Evolutionary conservation across 2,797 vertebrate species (phyloP).

Genomic region (Eulemur albifrons): DNA sequence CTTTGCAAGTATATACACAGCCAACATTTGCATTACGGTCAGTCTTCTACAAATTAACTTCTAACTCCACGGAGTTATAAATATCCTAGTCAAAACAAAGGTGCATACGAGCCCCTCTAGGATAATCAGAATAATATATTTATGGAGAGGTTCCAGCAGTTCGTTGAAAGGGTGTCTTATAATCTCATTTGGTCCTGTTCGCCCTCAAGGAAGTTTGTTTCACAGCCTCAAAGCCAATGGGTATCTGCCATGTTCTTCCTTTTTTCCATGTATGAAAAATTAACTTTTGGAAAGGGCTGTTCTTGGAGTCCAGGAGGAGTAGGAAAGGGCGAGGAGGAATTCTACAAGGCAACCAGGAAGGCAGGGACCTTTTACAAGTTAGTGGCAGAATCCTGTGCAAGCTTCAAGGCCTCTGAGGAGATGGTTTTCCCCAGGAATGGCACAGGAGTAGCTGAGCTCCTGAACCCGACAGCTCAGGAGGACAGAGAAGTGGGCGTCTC

Average conservation of each 20-base stretch:
- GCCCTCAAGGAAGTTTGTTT: not conserved
- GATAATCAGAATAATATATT: not conserved
- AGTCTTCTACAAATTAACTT: not conserved
- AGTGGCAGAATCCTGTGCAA: not conserved
- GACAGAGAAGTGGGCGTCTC: no score
- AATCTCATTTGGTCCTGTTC: not conserved
- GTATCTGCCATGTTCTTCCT: not conserved
- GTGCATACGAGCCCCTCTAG: fast-evolving
- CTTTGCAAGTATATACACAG: not conserved
- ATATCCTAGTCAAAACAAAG: not conserved
- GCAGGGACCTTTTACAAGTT: no score
- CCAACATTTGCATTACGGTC: not conserved
- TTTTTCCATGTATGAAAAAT: not conserved
- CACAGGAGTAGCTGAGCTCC: not conserved
- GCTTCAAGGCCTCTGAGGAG: not conserved
- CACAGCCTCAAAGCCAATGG: not conserved
- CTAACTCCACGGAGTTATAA: not conserved
- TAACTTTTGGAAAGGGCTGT: not conserved
- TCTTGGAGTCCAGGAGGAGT: not conserved
- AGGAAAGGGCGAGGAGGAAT: not conserved
- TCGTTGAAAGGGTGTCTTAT: not conserved
- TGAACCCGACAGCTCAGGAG: not conserved
- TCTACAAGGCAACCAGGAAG: not conserved
- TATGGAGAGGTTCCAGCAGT: no score
- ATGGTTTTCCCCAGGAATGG: not conserved